Percentiles rank a stretch among this genome's conserved stretches.
Evolutionary conservation across 2,113 vertebrate genomes (phyloP).

Genomic region (Perca schrenkii): DNA sequence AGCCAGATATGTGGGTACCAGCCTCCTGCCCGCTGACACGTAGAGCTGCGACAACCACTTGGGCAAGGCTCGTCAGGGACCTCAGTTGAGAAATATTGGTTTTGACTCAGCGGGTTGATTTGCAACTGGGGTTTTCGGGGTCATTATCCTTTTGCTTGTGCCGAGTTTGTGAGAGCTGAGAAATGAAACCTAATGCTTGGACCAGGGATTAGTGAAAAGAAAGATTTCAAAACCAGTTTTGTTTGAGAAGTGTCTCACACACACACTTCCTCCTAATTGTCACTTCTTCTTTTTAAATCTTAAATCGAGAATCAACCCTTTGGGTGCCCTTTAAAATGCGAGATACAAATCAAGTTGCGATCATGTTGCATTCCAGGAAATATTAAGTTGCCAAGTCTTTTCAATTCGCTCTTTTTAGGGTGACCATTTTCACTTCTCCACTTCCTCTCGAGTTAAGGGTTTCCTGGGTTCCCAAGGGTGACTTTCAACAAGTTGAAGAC

Average conservation of each 20-base stretch:
- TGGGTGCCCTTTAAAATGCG: not conserved
- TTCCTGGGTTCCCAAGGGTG: conserved; percentile 4
- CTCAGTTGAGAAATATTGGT: conserved; percentile 33
- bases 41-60: conserved; percentile 41
- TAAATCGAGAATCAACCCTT: not conserved
- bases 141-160: conserved; percentile 39
- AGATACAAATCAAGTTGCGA: not conserved
- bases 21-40: conserved; percentile 25
- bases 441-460: conserved; percentile 18
- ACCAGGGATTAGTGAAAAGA: not conserved
- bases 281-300: not conserved
- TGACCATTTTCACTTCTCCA: conserved; percentile 22
- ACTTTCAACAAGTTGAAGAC: conserved; percentile 18
- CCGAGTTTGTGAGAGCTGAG: conserved; percentile 11
- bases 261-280: not conserved
- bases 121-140: conserved; percentile 41
- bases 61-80: conserved; percentile 24
- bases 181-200: conserved; percentile 6
- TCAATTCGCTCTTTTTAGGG: not conserved
- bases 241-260: not conserved
- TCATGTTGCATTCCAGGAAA: conserved; percentile 6
- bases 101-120: conserved; percentile 55
- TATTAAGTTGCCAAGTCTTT: not conserved
- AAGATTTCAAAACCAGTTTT: conserved; percentile 23
- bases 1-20: conserved; percentile 24